phyloP scores from a whole-genome alignment of 2,888 invertebrate species.

The Erpobdella octoculata region DNA sequence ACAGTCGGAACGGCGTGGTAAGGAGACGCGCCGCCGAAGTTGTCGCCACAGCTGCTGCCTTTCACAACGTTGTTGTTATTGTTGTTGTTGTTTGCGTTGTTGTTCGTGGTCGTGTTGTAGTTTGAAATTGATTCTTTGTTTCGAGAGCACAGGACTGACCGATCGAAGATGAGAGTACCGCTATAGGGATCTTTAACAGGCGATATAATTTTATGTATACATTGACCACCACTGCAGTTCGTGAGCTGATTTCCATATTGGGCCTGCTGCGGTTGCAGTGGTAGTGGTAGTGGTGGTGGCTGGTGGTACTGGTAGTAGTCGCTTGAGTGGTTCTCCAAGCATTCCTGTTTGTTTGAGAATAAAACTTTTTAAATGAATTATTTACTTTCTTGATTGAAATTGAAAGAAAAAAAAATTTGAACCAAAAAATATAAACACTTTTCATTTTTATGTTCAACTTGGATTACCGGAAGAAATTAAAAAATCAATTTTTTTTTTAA shows the following conservation, averaged over 20 bases:
- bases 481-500: no score
- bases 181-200: background rate
- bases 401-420: no score
- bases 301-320: slow-evolving; percentile 2
- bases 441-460: no score
- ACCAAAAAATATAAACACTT: no score
- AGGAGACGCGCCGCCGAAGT: no score
- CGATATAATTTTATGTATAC: slow-evolving; percentile 10
- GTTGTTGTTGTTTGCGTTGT: background rate
- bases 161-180: background rate
- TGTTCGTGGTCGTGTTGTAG: background rate
- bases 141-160: background rate
- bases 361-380: no score
- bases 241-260: background rate
- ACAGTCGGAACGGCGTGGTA: no score
- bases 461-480: no score
- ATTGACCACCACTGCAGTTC: background rate
- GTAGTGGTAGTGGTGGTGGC: background rate
- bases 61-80: background rate
- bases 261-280: background rate
- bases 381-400: no score
- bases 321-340: background rate
- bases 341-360: background rate
- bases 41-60: no score
- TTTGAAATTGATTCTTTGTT: background rate